These are phyloP conservation scores for Apostichopus californicus DNA, from an alignment of 35 echinoderm and acorn worm genomes.

Conservation along the genomic window DNA sequence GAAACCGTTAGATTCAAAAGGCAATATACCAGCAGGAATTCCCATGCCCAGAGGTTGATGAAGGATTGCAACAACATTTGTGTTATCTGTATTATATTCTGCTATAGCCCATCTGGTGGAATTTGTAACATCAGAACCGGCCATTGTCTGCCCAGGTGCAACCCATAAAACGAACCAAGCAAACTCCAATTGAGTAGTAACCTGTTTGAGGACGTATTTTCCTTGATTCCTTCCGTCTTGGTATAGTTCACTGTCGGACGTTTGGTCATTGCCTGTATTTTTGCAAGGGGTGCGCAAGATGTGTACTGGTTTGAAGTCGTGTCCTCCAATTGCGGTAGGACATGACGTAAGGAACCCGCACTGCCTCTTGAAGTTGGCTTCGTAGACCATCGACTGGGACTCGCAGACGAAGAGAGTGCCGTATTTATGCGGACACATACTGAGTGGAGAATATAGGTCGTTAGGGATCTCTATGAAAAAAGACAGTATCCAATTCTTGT, in stretches of 20 bases:
- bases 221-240: slow-evolving; percentile 33
- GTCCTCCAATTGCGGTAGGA: slow-evolving; percentile 37
- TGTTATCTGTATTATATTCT: slow-evolving; percentile 24
- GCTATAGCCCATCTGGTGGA: slow-evolving; percentile 27
- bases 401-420: slow-evolving; percentile 39
- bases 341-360: slow-evolving; percentile 30
- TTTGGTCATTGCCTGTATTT: slow-evolving; percentile 2
- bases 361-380: slow-evolving; percentile 48
- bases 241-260: background rate
- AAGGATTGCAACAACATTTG: slow-evolving; percentile 45
- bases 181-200: slow-evolving; percentile 28
- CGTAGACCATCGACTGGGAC: slow-evolving; percentile 42
- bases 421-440: slow-evolving; percentile 11
- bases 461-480: slow-evolving; percentile 47
- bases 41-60: slow-evolving; percentile 8
- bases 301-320: slow-evolving; percentile 23
- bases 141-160: background rate
- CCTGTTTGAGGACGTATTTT: slow-evolving; percentile 27
- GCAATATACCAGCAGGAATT: slow-evolving; percentile 5
- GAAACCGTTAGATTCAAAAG: background rate
- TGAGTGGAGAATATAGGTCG: slow-evolving; percentile 27
- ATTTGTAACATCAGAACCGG: background rate
- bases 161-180: slow-evolving; percentile 55
- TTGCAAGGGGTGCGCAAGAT: background rate
- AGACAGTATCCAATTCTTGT: slow-evolving; percentile 4